phyloP scores from a whole-genome alignment of 1,140 invertebrate genomes.

The Brachionus paranguensis region DNA sequence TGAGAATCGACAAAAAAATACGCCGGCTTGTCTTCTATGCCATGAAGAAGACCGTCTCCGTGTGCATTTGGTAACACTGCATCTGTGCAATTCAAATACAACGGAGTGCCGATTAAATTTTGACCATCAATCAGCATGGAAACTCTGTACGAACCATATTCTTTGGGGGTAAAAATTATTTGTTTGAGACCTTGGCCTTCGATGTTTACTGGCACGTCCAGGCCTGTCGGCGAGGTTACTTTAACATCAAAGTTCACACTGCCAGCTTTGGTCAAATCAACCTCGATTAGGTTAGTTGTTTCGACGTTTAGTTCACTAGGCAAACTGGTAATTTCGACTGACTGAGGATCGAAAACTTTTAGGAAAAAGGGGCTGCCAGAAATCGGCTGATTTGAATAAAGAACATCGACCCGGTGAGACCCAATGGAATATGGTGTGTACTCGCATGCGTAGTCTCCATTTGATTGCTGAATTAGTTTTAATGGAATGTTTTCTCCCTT shows the following conservation, averaged over 20 bases:
- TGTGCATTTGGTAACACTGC: slow-evolving; percentile 50
- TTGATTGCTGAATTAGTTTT: not conserved
- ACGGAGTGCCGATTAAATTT: slow-evolving; percentile 37
- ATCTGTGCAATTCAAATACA: slow-evolving; percentile 39
- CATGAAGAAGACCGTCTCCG: slow-evolving; percentile 51
- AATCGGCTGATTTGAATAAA: not conserved
- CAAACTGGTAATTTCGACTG: not conserved
- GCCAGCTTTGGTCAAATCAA: not conserved
- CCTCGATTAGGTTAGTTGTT: not conserved
- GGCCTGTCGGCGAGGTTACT: slow-evolving; percentile 10
- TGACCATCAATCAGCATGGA: not conserved
- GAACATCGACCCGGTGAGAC: not conserved
- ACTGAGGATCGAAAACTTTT: slow-evolving; percentile 25
- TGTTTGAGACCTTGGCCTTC: not conserved
- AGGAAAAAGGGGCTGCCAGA: slow-evolving; percentile 37
- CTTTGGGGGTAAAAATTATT: not conserved
- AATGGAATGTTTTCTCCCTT: slow-evolving; percentile 25
- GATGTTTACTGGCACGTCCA: not conserved
- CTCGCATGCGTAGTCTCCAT: slow-evolving; percentile 20
- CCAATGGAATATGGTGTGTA: slow-evolving; percentile 23
- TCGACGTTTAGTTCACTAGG: not conserved
- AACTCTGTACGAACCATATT: not conserved
- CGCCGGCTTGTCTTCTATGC: slow-evolving; percentile 52
- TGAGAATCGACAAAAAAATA: slow-evolving; percentile 56
- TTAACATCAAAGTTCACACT: slow-evolving; percentile 5